Evolutionary conservation across 2,113 vertebrate species (phyloP), one percentile per base, ranked within the genome.

Genomic region (Hemibagrus wyckioides): DNA sequence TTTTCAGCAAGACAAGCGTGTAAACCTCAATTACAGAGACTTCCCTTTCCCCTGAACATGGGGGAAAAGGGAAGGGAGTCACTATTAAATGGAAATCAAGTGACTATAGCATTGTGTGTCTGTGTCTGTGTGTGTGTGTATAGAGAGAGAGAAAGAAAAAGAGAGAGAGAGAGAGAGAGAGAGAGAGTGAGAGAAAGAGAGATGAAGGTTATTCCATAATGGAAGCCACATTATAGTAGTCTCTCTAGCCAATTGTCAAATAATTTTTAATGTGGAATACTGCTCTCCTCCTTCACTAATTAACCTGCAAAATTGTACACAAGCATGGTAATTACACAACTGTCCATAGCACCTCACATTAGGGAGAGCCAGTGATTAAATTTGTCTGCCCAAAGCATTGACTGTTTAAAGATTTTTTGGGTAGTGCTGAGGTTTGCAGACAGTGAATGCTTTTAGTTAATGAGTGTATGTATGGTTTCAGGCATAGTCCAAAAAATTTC

Each of bases 1-100:
- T 96, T 94, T 93, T 96, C 94, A 95, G 94, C 76, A 94, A 94
- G 94, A 95, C 94, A 95, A 93, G 94, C 93, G 91, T 94, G 92
- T 94, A 94, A 95, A 92, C 89, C 92, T 91, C 94, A 94, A 94
- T 95, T 95, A 95, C 93, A 93, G 93, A 85, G 87, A 94, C 91
- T 89, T 92, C 91, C 93, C 91, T 89, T 83, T 79, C 59, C 28
- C 48, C 86, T 65, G 86, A 87, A 87, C 86, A 86, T 59, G 52
- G 48, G 48, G 65, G 75, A 79, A 86, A 80, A 80, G 65, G 83
- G 82, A 81, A 82, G 36, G 75, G 82, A 84, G 77, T 87, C 71
- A 63, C 83, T 82, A 79, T 82, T 79, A 88, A 80, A 88, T 84
- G 65, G 76, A 75, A 88, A 50, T 52, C 54, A 79, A 77, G 73